Evolutionary conservation across 2,797 vertebrate genomes (phyloP).

Genomic region (Hybognathus amarus): DNA sequence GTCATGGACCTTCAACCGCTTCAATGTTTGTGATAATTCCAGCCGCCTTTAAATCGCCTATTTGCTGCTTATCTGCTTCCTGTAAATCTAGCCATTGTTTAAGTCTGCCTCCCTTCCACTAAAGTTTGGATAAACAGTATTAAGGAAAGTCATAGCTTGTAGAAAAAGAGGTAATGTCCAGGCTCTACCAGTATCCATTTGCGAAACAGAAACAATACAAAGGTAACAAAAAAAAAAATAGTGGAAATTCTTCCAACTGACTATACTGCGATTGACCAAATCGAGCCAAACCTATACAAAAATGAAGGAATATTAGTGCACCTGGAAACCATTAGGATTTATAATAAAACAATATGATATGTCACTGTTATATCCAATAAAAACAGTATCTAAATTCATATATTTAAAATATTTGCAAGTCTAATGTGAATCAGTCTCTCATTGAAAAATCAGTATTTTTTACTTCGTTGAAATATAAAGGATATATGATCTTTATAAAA

Average conservation of each 20-base stretch:
- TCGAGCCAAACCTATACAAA: neutral
- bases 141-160: constrained; percentile 60
- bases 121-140: constrained; percentile 59
- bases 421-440: neutral
- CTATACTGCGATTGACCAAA: neutral
- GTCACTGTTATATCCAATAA: constrained; percentile 9
- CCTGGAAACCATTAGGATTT: constrained; percentile 28
- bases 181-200: neutral
- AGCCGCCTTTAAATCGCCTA: constrained; percentile 65
- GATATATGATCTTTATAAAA: neutral
- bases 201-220: neutral
- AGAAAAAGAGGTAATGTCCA: constrained; percentile 28
- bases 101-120: constrained; percentile 60
- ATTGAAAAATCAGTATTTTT: constrained; percentile 1
- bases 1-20: constrained; percentile 50
- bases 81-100: constrained; percentile 67
- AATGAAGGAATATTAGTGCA: constrained; percentile 21
- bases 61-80: constrained; percentile 68
- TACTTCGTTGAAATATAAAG: neutral
- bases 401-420: neutral
- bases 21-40: constrained; percentile 51
- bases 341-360: constrained; percentile 11
- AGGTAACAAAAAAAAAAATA: neutral
- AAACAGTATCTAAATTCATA: constrained; percentile 11
- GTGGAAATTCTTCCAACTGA: neutral